Evolutionary conservation across 2,888 invertebrate genomes (phyloP), one percentile per base, ranked within the genome.

Genomic region (Dynastes grantii): DNA sequence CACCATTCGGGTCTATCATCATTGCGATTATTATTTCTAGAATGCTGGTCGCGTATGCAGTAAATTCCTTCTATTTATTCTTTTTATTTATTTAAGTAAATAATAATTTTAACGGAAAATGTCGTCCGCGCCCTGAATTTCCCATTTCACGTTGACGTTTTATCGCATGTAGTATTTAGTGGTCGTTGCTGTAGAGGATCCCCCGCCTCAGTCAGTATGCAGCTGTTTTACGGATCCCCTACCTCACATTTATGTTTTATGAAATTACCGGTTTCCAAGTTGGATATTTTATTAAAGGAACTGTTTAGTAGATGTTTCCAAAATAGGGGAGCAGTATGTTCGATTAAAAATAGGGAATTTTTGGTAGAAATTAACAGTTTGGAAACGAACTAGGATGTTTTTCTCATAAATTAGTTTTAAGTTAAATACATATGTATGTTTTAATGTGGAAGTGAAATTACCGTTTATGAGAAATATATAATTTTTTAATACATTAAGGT

Each of bases 211-310:
- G n/a, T n/a, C 53, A 5, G 8, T 37, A n/a, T 77, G 71, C 64
- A 63, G 63, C 61, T 77, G 77, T 71, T 71, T 37, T 51, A 45
- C 51, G 77, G 81, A 80, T 81, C 78, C 76, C 79, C 78, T 70
- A 77, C 80, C 78, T 61, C 45, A 75, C 61, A 61, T 75, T 75
- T 61, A 61, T 37, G 27, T 45, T 75, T 68, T 75, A 75, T 75
- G 61, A 75, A 75, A 75, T 75, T 49, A 71, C 71, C 22, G 61
- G 22, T 45, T 32, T 22, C 61, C 45, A 11, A 40, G 61, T 16
- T 40, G 61, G 61, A 61, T 61, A 75, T 75, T 61, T 75, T 61
- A 61, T 75, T 75, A 75, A 58, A 73, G 13, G 13, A 29, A 73
- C 37, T 32, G 16, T 73, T 73, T 40, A 40, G 16, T 29, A 29